phyloP scores from a whole-genome alignment of 2,888 invertebrate genomes.

The Linyphia triangularis region DNA sequence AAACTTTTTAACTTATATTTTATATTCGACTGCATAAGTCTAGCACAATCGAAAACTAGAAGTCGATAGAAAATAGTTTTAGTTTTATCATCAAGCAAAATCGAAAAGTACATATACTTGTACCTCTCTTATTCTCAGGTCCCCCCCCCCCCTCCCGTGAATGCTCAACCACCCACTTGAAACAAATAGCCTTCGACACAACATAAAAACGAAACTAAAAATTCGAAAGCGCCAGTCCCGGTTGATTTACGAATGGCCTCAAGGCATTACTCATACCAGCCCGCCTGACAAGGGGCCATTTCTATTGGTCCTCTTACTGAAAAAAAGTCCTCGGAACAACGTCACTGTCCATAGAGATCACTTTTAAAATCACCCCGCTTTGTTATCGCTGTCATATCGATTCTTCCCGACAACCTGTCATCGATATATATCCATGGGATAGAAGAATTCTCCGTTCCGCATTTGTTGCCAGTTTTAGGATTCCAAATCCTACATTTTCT shows the following conservation, averaged over 20 bases:
- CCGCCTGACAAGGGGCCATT: constrained; percentile 1
- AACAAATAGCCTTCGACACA: constrained; percentile 71
- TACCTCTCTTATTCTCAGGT: background rate
- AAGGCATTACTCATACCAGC: constrained; percentile 67
- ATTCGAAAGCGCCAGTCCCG: constrained; percentile 48
- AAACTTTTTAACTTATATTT: too few relatives aligned
- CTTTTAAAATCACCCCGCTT: constrained; percentile 72
- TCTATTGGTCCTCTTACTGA: background rate
- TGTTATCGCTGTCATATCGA: constrained; percentile 72
- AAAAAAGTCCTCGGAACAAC: constrained; percentile 16
- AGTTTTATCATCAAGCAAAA: background rate
- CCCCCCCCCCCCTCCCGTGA: background rate
- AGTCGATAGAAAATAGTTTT: background rate
- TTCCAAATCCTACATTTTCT: background rate
- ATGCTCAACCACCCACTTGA: constrained; percentile 31
- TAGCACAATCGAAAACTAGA: background rate
- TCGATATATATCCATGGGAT: constrained; percentile 63
- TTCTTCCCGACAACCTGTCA: constrained; percentile 71
- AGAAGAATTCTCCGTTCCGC: constrained; percentile 56
- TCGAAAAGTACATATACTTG: background rate
- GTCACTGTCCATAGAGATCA: constrained; percentile 73
- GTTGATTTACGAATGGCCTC: constrained; percentile 72
- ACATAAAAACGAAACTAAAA: constrained; percentile 72
- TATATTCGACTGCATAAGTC: too few relatives aligned
- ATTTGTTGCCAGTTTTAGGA: constrained; percentile 49